Evolutionary conservation across 2,888 invertebrate genomes (phyloP).

Genomic region (Pristionchus japonicus): DNA sequence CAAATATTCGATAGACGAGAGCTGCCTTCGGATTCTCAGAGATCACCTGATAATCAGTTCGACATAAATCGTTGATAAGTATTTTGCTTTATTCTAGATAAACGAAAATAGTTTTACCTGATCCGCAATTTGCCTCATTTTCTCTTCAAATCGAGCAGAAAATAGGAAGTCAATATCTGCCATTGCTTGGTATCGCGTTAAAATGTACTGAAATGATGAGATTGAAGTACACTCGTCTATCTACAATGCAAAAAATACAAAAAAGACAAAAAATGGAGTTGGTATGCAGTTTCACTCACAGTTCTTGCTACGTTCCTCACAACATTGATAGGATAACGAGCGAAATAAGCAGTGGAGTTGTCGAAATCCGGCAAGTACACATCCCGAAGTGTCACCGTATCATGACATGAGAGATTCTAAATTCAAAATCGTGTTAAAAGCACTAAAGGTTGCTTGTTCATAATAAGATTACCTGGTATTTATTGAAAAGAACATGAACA

Average conservation of each 20-base stretch:
- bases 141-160: background rate
- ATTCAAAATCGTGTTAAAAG: too few species aligned
- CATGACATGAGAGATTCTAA: background rate
- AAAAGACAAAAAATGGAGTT: too few species aligned
- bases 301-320: constrained; percentile 14
- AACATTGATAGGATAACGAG: background rate
- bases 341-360: constrained; percentile 5
- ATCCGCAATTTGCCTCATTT: constrained; percentile 49
- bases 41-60: background rate
- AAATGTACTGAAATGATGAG: background rate
- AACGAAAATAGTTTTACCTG: too few species aligned
- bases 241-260: too few species aligned
- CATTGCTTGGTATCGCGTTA: constrained; percentile 30
- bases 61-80: background rate
- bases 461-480: background rate
- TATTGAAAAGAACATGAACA: constrained; percentile 22
- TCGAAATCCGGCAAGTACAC: background rate
- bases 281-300: background rate
- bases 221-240: too few species aligned
- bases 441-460: background rate
- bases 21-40: constrained; percentile 51
- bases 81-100: too few species aligned
- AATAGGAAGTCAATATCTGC: constrained; percentile 33
- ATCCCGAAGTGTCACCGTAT: background rate
- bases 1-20: constrained; percentile 59